Percentiles rank a stretch among this genome's conserved stretches.
phyloP scores from a whole-genome alignment of 2,797 vertebrate genomes.

The Threskiornis aethiopicus region DNA sequence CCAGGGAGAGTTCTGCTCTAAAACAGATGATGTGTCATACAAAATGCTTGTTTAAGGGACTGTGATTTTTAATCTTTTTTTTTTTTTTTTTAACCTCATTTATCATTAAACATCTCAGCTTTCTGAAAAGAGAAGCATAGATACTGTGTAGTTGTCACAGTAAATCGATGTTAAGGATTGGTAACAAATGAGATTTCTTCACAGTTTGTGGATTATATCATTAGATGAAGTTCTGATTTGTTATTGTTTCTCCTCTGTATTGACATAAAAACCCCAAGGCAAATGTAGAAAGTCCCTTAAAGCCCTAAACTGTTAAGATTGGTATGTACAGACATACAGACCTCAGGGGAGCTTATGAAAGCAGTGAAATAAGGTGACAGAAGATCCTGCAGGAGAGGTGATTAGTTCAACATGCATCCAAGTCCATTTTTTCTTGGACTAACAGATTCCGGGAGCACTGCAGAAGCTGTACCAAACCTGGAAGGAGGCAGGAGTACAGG shows the following conservation, averaged over 20 bases:
- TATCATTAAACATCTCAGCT: not conserved
- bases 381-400: not conserved
- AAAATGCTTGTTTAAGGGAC: not conserved
- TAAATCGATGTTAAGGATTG: not conserved
- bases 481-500: not conserved
- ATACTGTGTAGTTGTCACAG: not conserved
- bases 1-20: not conserved
- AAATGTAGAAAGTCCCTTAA: not conserved
- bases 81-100: not conserved
- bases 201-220: not conserved
- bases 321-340: not conserved
- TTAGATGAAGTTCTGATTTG: not conserved
- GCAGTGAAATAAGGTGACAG: not conserved
- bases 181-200: not conserved
- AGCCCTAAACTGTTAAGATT: not conserved
- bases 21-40: not conserved
- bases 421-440: not conserved
- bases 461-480: not conserved
- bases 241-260: not conserved
- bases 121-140: not conserved
- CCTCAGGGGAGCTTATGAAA: not conserved
- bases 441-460: not conserved
- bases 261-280: not conserved
- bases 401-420: not conserved
- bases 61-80: not conserved